Percentiles rank a stretch among this genome's conserved stretches.
Conservation (phyloP, 1,140 invertebrate genomes). For the Lordiphosa mommai region DNA sequence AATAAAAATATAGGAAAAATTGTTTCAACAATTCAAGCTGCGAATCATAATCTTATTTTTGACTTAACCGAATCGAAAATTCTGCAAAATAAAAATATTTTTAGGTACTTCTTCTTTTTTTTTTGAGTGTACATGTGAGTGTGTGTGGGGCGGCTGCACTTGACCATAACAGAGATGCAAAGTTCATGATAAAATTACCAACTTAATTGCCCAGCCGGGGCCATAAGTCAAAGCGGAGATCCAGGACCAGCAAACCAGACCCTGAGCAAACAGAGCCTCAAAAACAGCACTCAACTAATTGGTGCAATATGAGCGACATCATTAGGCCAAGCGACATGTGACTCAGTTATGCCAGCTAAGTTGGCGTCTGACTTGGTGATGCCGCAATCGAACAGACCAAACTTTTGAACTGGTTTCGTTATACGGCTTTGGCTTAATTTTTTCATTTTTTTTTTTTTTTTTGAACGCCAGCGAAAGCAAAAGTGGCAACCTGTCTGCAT, state of each 20-base stretch:
- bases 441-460: no score
- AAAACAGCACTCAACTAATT: constrained; percentile 36
- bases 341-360: constrained; percentile 31
- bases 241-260: background rate
- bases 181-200: constrained; percentile 76
- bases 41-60: no score
- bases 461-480: constrained; percentile 60
- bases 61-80: no score
- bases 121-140: no score
- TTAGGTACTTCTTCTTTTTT: no score
- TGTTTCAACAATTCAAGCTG: no score
- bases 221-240: constrained; percentile 27
- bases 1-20: no score
- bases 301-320: constrained; percentile 32
- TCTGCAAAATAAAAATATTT: no score
- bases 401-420: constrained; percentile 63
- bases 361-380: constrained; percentile 21
- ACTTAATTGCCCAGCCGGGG: constrained; percentile 59
- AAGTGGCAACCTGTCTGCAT: constrained; percentile 58
- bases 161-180: constrained; percentile 55
- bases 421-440: no score
- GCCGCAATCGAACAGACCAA: constrained; percentile 64
- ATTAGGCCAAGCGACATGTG: constrained; percentile 16
- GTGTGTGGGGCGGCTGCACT: constrained; percentile 9
- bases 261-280: no score